Percentiles rank a stretch among this genome's conserved stretches.
phyloP scores from a whole-genome alignment of 2,113 vertebrate genomes.

The Heteronetta atricapilla region DNA sequence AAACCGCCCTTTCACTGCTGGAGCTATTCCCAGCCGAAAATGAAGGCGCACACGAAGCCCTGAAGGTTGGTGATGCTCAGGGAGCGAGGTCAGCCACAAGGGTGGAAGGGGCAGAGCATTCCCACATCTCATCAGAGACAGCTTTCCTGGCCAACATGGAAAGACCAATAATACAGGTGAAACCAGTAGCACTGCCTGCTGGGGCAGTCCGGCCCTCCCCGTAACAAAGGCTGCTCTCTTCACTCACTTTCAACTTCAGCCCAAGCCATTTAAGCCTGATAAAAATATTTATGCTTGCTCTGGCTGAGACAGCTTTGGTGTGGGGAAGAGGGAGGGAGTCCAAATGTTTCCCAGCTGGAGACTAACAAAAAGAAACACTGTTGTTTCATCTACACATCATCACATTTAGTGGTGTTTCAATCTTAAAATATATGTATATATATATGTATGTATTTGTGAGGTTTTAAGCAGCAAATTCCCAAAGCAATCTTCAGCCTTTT shows the following conservation, averaged over 20 bases:
- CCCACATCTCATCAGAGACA: neutral
- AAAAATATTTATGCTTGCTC: constrained; percentile 41
- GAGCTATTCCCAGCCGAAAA: neutral
- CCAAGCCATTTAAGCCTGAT: constrained; percentile 37
- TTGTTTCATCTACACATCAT: neutral
- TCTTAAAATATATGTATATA: too few species aligned
- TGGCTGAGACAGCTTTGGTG: constrained; percentile 32
- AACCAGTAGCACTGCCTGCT: constrained; percentile 34
- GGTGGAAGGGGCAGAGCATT: accelerated
- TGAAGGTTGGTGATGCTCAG: neutral
- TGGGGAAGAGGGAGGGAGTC: neutral
- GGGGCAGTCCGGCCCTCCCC: neutral
- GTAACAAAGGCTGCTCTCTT: neutral
- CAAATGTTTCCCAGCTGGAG: neutral
- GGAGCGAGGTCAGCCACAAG: neutral
- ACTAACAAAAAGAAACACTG: neutral
- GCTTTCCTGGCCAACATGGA: neutral
- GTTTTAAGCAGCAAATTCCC: neutral
- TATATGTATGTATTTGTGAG: accelerated
- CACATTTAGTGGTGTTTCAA: neutral
- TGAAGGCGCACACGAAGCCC: neutral
- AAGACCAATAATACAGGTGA: constrained; percentile 16
- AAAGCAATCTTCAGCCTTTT: neutral
- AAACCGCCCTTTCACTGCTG: neutral
- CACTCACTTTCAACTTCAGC: constrained; percentile 32